Evolutionary conservation across 2,113 vertebrate genomes (phyloP), one percentile per base, ranked within the genome.

Genomic region (Phylloscopus whistleri): DNA sequence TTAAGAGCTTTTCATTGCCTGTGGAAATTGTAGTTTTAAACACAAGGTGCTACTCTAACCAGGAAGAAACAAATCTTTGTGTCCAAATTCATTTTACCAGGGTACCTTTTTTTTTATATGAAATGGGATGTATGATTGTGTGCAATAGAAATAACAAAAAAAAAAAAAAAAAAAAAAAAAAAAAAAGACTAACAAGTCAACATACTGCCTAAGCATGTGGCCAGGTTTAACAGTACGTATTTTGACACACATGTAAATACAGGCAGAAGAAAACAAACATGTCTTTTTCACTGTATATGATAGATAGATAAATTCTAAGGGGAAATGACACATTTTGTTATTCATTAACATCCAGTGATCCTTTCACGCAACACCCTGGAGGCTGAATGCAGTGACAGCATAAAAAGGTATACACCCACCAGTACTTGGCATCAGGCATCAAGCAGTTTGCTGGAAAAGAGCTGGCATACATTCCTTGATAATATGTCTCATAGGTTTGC

Each of bases 271-370:
- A 97, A 97, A 96, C 97, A 96, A 96, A 96, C 87, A 80, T 4
- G 55, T 86, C 84, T 97, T 96, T 96, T 95, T 96, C 69, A 79
- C 93, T 94, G 87, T 94, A 73, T 87, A 87, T 90, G 86, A 95
- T 95, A 95, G 92, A 93, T 90, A 95, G 86, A 93, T 74, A 86
- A 96, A 97, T 95, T 97, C 96, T 95, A 95, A 96, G 94, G 96
- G 92, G 94, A 95, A 97, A 97, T 95, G 93, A 96, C 96, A 97
- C 90, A 94, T 95, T 97, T 93, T 91, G 95, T 94, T 96, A 96
- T 96, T 96, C 94, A 96, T 97, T 97, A 97, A 96, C 95, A 97
- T 96, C 92, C 95, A 97, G 95, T 93, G 94, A 97, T 96, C 95
- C 96, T 95, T 97, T 94, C 95, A 90, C 0, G 48, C 87, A 97